Base-by-base conservation (phyloP, 2,888 invertebrate species). In the Watsonalla binaria region DNA sequence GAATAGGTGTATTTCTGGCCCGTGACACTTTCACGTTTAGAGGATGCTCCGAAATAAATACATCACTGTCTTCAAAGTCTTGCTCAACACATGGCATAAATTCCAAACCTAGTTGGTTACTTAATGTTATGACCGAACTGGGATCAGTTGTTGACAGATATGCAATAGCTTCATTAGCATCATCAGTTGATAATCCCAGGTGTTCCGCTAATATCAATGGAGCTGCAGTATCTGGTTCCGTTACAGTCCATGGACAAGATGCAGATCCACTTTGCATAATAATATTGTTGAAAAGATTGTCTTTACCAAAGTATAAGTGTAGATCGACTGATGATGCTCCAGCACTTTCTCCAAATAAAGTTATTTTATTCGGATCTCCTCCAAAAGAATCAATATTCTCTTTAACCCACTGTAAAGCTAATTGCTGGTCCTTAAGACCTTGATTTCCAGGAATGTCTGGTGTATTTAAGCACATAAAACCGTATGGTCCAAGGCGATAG, bases 401-500 rank as follows among this genome's bases (percentile, higher is more conserved):
- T 49, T 77, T 82, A 0, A 85, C 60, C 85, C 84, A 86, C 54
- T 72, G 68, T 9, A 85, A 59, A 5, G 83, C 85, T 46, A 68
- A 53, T 6, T 67, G 51, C 60, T 84, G 84, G 57, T 85, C 85
- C 56, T 83, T 85, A 0, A 86, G 54, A 0, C 83, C 85, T 58
- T 83, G 82, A 54, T 85, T 85, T 0, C 84, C 85, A 0, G 82
- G 76, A 9, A 83, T 61, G 13, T 73, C 66, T 0, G 75, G 67
- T 0, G 61, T 75, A 35, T 78, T 72, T 0, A 84, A 62, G 53
- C 82, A 82, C 77, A 85, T 79, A 52, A 85, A 86, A 4, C 86
- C 86, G 51, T 82, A 85, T 0, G 78, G 74, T 0, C 82, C 82
- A 0, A 84, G 11, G 8, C 86, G 69, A 47, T 86, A 86, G 57